These are phyloP conservation scores for Lycophotia porphyrea DNA, from an alignment of 2,888 invertebrate species.

Conservation along the genomic window DNA sequence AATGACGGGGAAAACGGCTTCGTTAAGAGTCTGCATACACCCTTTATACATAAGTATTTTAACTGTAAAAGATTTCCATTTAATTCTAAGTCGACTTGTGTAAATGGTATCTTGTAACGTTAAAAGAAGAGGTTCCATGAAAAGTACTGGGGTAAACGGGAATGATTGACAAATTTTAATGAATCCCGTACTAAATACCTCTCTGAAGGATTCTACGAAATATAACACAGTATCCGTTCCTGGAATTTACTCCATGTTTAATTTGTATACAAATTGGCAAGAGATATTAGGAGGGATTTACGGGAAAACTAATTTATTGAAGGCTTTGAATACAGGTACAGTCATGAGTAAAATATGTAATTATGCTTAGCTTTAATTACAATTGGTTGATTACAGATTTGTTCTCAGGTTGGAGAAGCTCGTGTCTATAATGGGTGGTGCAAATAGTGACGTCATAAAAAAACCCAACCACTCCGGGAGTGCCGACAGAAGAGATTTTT, in stretches of 20 bases:
- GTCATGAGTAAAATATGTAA: background rate
- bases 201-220: background rate
- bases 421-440: too few relatives aligned
- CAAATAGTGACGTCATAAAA: too few relatives aligned
- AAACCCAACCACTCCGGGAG: too few relatives aligned
- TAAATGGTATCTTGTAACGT: background rate
- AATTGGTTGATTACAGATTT: too few relatives aligned
- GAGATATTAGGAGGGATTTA: conserved; percentile 11
- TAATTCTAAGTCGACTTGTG: background rate
- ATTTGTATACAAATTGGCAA: conserved; percentile 20
- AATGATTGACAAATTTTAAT: conserved; percentile 7
- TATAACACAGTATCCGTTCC: conserved; percentile 12
- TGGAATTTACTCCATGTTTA: conserved; percentile 1
- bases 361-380: background rate
- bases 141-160: background rate
- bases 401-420: too few relatives aligned
- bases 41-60: background rate
- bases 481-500: too few relatives aligned
- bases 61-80: background rate
- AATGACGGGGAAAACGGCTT: too few relatives aligned
- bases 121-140: background rate
- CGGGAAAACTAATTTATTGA: conserved; percentile 3
- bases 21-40: too few relatives aligned
- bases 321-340: background rate
- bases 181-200: background rate